Evolutionary conservation across 2,113 vertebrate genomes (phyloP).

Genomic region (Numenius arquata): DNA sequence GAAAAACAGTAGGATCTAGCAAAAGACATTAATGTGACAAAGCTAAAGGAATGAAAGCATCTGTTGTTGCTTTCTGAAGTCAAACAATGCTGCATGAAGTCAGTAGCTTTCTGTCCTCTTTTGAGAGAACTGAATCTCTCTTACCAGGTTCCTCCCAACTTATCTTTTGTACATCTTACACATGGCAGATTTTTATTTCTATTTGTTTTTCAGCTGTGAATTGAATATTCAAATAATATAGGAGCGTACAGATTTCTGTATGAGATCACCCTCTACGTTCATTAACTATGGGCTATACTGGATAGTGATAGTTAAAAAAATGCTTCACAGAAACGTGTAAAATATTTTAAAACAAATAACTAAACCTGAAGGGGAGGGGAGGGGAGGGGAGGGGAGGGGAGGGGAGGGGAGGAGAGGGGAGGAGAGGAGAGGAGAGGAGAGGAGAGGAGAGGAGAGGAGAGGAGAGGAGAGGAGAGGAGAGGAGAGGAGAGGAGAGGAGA

Average conservation of each 20-base stretch:
- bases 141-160: background rate
- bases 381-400: too few species aligned
- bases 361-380: background rate
- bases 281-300: background rate
- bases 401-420: too few species aligned
- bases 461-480: too few species aligned
- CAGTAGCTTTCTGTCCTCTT: background rate
- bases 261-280: background rate
- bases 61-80: background rate
- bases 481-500: too few species aligned
- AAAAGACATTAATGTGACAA: background rate
- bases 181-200: background rate
- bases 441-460: too few species aligned
- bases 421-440: too few species aligned
- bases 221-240: background rate
- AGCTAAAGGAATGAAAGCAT: background rate
- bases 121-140: background rate
- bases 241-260: background rate
- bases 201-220: background rate
- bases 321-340: background rate
- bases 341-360: background rate
- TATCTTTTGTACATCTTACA: background rate
- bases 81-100: background rate
- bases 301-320: background rate
- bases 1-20: background rate